Evolutionary conservation across 2,888 invertebrate species (phyloP).

Genomic region (Chloroclystis v-ata): DNA sequence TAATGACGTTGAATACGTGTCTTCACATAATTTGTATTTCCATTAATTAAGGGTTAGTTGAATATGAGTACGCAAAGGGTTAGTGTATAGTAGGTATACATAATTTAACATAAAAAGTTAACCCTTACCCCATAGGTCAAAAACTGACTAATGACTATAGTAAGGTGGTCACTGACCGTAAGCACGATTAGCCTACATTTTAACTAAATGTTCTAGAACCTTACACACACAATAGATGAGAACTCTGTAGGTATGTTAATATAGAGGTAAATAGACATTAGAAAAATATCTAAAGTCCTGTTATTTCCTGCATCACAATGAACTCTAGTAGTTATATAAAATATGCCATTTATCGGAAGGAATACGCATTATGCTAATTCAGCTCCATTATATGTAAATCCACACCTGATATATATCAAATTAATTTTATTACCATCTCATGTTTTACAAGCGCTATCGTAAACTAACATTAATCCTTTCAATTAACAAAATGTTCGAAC

Average conservation of each 20-base stretch:
- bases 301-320: too few relatives aligned
- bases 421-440: conserved; percentile 35
- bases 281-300: too few relatives aligned
- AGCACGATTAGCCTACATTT: neutral
- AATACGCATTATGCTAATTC: conserved; percentile 39
- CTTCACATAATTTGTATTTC: too few relatives aligned
- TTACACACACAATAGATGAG: neutral
- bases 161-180: neutral
- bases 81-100: neutral
- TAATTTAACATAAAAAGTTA: neutral
- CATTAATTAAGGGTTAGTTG: too few relatives aligned
- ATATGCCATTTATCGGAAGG: conserved; percentile 37
- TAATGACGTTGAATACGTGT: too few relatives aligned
- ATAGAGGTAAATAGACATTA: too few relatives aligned
- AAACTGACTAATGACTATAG: neutral
- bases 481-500: conserved; percentile 42
- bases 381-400: conserved; percentile 48
- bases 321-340: too few relatives aligned
- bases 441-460: conserved; percentile 30
- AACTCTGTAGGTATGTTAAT: neutral
- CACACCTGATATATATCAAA: conserved; percentile 26
- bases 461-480: conserved; percentile 27
- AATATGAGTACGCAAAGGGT: too few relatives aligned
- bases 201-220: neutral
- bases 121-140: neutral